Percentiles rank a stretch among this genome's conserved stretches.
phyloP scores from a whole-genome alignment of 2,888 invertebrate genomes.

The Macroteleia sp. region DNA sequence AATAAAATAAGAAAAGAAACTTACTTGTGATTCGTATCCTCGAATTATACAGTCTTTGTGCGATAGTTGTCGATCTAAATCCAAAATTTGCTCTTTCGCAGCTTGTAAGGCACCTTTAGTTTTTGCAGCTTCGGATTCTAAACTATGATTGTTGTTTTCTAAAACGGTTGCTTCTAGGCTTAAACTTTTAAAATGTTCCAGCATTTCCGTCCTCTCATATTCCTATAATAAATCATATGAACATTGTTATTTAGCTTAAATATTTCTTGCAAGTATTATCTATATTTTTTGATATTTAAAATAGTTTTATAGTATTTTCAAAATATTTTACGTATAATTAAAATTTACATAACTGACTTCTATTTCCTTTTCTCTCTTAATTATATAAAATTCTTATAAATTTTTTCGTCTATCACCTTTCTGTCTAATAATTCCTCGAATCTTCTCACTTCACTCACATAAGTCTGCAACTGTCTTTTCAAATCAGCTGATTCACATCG shows the following conservation, averaged over 20 bases:
- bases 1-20: too few species aligned
- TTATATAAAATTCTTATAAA: constrained; percentile 29
- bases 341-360: too few species aligned
- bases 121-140: constrained; percentile 91
- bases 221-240: too few species aligned
- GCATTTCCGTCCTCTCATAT: constrained; percentile 91
- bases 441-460: constrained; percentile 91
- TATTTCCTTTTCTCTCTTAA: constrained; percentile 53
- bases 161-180: constrained; percentile 91
- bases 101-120: constrained; percentile 86
- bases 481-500: constrained; percentile 89
- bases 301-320: too few species aligned
- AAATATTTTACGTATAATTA: too few species aligned
- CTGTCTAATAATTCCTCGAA: constrained; percentile 90
- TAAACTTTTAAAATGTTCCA: constrained; percentile 91
- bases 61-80: constrained; percentile 87
- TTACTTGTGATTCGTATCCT: constrained; percentile 86
- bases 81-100: constrained; percentile 86
- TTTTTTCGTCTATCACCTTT: constrained; percentile 84
- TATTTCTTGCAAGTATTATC: too few species aligned
- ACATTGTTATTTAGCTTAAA: too few species aligned
- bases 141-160: constrained; percentile 91
- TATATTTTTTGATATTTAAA: too few species aligned
- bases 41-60: constrained; percentile 85
- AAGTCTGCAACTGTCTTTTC: constrained; percentile 91